Evolutionary conservation across 2,113 vertebrate species (phyloP), one percentile per base, ranked within the genome.

Genomic region (Mugil cephalus): DNA sequence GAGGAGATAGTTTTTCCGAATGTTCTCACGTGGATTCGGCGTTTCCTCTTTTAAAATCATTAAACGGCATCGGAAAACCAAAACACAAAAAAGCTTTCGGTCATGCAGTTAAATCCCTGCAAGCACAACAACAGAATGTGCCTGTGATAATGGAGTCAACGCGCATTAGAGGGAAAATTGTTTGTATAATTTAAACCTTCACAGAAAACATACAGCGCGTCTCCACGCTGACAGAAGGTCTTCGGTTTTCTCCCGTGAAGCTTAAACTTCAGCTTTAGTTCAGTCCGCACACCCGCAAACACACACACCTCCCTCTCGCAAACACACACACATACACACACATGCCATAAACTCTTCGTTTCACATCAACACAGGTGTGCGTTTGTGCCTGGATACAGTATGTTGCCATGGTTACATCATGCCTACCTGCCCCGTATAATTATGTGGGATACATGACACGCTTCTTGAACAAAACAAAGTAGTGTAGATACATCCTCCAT

Each of bases 371-470:
- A 85, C 80, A 89, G 88, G 89, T 91, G 87, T 87, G 68, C 85
- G 67, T 15, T 65, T 67, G 76, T 84, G 85, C 74, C 65, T 30
- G 5, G 24, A 30, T 30, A 30, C 24, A 30, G 69, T 19, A 48
- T 56, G 89, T 91, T 90, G 64, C 88, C 80, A 91, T 91, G 85
- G 91, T 87, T 89, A 87, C 86, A 46, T 69, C 70, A 87, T 82
- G 84, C 72, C 63, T 83, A 74, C 71, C 63, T 81, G 72, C 62
- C 74, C 76, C 80, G 40, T 82, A 71, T 89, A 88, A 91, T 92
- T 88, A 89, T 69, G 77, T 48, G 39, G 69, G 79, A 82, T 82
- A 82, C 65, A 58, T 74, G 72, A 83, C 74, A 74, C 56, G 47
- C 53, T 62, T 88, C 47, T 34, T 66, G 21, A 36, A 77, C 80